Conservation (phyloP, 1,140 invertebrate genomes). For the Delia radicum region DNA sequence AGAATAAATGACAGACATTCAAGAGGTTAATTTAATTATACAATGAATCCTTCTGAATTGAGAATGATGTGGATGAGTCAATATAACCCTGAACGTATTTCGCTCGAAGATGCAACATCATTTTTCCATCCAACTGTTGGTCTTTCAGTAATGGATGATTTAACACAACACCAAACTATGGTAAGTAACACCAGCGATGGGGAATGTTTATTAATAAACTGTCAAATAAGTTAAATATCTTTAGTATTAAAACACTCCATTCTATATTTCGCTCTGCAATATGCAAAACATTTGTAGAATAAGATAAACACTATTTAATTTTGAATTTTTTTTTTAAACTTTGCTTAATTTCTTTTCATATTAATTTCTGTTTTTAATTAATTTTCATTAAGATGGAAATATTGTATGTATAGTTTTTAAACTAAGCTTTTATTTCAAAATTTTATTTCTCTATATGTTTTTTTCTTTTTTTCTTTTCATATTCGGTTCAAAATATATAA, state of each 20-base stretch:
- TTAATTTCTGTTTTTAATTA: no score
- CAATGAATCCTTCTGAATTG: conserved; percentile 59
- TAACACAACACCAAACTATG: conserved; percentile 48
- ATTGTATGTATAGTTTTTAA: neutral
- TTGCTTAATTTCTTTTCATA: neutral
- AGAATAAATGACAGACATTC: neutral
- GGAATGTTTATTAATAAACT: neutral
- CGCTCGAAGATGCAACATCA: conserved; percentile 47
- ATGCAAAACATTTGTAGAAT: neutral
- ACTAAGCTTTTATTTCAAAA: conserved; percentile 15
- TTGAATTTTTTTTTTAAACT: neutral
- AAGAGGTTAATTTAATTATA: neutral
- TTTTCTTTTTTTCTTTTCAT: conserved; percentile 26
- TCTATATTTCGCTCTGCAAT: no score
- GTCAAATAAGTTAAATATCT: neutral
- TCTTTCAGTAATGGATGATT: conserved; percentile 53
- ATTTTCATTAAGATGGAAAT: neutral
- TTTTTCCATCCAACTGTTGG: conserved; percentile 45
- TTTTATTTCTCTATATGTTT: conserved; percentile 23
- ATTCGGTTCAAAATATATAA: conserved; percentile 16
- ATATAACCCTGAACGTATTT: conserved; percentile 50
- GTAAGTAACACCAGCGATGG: no score
- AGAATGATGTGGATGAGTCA: conserved; percentile 73
- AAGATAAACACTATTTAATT: neutral
- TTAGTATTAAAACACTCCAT: neutral